phyloP scores from a whole-genome alignment of 2,888 invertebrate species.

The Troglohyphantes excavatus region DNA sequence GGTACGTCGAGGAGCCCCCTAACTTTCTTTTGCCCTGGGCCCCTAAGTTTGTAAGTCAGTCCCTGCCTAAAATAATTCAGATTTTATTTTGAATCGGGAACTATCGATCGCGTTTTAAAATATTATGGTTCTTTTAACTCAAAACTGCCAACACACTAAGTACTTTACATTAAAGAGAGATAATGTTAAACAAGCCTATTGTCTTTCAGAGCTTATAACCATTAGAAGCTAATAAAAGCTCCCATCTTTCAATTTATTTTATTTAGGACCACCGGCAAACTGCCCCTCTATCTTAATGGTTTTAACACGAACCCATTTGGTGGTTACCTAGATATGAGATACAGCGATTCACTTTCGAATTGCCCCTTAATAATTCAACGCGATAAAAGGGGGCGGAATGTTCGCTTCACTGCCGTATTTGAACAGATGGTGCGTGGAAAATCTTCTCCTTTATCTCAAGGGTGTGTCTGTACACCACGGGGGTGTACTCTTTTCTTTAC shows the following conservation, averaged over 20 bases:
- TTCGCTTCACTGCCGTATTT: background rate
- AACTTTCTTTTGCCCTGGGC: no score
- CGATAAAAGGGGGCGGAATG: conserved; percentile 9
- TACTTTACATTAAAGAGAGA: background rate
- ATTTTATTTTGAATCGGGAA: no score
- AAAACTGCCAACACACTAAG: background rate
- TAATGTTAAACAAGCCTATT: background rate
- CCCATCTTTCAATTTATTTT: conserved; percentile 9
- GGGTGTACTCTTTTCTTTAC: background rate
- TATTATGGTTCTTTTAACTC: no score
- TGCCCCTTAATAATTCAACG: conserved; percentile 38
- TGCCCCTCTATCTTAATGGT: conserved; percentile 39
- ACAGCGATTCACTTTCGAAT: conserved; percentile 5
- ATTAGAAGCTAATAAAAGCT: background rate
- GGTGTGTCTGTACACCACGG: background rate
- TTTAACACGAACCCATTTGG: conserved; percentile 29
- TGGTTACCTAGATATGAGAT: conserved; percentile 11
- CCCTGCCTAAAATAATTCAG: no score
- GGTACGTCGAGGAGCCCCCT: no score
- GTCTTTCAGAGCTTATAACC: background rate
- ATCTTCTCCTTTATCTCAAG: background rate
- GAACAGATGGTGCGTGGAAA: conserved; percentile 46
- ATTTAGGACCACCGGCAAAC: conserved; percentile 37
- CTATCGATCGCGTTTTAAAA: no score
- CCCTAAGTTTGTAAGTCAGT: no score